Evolutionary conservation across 2,113 vertebrate genomes (phyloP), one percentile per base, ranked within the genome.

Genomic region (Callithrix jacchus): DNA sequence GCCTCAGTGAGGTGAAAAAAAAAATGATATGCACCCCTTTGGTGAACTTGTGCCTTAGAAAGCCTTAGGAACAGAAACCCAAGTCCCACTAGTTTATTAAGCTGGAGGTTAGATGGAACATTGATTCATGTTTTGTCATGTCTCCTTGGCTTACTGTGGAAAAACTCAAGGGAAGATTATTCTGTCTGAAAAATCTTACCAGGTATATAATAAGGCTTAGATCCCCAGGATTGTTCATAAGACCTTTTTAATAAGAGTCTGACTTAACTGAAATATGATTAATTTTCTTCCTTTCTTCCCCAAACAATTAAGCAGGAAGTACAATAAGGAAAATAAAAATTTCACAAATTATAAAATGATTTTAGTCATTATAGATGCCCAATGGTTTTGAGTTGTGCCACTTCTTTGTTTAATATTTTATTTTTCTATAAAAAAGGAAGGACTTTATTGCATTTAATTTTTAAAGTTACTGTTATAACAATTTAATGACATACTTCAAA

Each of bases 321-420:
- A 16, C 14, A 77, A 14, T 49, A 56, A 87, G 4, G 0, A 6
- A 91, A 84, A 87, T 84, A 32, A 27, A 81, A 56, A 71, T 95
- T 88, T 91, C 56, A 93, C 32, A 66, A 56, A 81, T 64, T 56
- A 90, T 66, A 49, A n/a, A 71, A 64, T 82, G 10, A 91, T 80
- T 90, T 87, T 42, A 64, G 73, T 85, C 56, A 64, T 58, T 84
- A 35, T 6, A 92, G 85, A 64, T 64, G n/a, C 32, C 49, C 86
- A 52, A n/a, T 52, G 4, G 2, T 25, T 87, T 79, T 52, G 30
- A 76, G 16, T 70, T 56, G 2, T 87, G 17, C 12, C 21, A 32
- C 16, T 80, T 21, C 32, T 94, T 87, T 71, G 37, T 47, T 86
- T 81, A 23, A 76, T 83, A 90, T 76, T 96, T 94, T 87, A 82